Base-by-base conservation (phyloP, 2,888 invertebrate genomes). In the Entomobrya multifasciata region DNA sequence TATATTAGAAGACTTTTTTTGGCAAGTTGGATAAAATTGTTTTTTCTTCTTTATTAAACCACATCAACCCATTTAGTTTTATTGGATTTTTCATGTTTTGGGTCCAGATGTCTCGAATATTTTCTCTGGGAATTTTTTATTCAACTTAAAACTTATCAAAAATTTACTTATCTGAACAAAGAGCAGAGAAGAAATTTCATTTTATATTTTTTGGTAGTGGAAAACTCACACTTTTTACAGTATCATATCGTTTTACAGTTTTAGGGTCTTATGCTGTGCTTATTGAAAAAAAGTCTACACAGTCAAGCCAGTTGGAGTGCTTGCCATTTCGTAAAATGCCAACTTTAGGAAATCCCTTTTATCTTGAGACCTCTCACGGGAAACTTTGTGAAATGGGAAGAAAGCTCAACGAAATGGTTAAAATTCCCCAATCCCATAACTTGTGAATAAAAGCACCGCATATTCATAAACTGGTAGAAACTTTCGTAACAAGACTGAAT, bases 41-140 rank as follows among this genome's bases (percentile, higher is more conserved):
- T 57, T 72, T 81, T 81, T 47, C 57, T 72, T 81, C 81, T 81
- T 81, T 81, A 81, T 81, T 81, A 81, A 81, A 81, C 81, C 81
- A 47, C 81, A 72, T 57, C 60, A 72, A 47, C 72, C 44, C 55
- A 60, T 72, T 81, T 47, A 17, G 17, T 60, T 72, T 81, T 81
- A 81, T 72, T 55, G 60, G 81, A 80, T 80, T 80, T 70, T 49
- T 30, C 49, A 17, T 79, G 79, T 65, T 65, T 17, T 41, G 49
- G 22, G 47, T 70, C 80, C 80, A 80, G 80, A 80, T 80, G 80
- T 80, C 70, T 25, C 41, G 25, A 80, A 70, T 79, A n/a, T 79
- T 79, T 49, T 62, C 15, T 62, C 27, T 62, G 60, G 60, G 25
- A 62, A 62, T 62, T 62, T n/a, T 57, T 80, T 67, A 70, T 67